A percentile compares a stretch with the other conserved stretches of the same genome.
These are phyloP conservation scores for Macrosteles quadrilineatus DNA, from an alignment of 1,140 invertebrate species.

Conservation along the genomic window DNA sequence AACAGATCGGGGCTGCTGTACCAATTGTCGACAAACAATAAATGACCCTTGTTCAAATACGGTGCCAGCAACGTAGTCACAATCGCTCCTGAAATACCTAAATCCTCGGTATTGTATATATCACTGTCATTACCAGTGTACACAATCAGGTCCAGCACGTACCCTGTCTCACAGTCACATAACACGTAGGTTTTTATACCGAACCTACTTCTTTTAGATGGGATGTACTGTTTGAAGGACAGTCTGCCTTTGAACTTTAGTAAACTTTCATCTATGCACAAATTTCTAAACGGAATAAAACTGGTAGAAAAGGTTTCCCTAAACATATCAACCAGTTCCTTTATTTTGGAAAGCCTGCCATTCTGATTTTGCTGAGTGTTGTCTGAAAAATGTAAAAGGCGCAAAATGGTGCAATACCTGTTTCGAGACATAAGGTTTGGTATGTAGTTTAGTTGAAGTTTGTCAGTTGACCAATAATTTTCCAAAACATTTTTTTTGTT, in stretches of 20 bases:
- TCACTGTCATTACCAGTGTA: constrained; percentile 42
- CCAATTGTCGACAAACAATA: constrained; percentile 44
- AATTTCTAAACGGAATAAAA: constrained; percentile 38
- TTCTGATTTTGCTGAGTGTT: neutral
- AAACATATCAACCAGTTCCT: constrained; percentile 3
- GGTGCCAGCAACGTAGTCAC: constrained; percentile 41
- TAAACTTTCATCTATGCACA: constrained; percentile 42
- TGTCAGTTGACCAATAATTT: constrained; percentile 11
- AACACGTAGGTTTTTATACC: constrained; percentile 31
- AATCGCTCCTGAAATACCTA: constrained; percentile 43
- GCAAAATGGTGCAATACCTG: constrained; percentile 15
- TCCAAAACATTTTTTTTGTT: constrained; percentile 10
- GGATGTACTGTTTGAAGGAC: constrained; percentile 1
- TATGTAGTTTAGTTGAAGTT: constrained; percentile 15
- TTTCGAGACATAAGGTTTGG: constrained; percentile 6
- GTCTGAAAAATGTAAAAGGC: neutral
- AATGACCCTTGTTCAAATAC: constrained; percentile 43
- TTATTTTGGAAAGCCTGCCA: constrained; percentile 7
- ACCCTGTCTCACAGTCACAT: constrained; percentile 45
- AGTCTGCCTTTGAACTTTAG: neutral
- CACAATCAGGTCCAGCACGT: constrained; percentile 47
- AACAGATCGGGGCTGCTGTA: constrained; percentile 43
- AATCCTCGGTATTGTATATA: constrained; percentile 28
- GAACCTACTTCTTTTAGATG: constrained; percentile 8
- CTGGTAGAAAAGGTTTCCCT: constrained; percentile 6